Evolutionary conservation across 1,140 invertebrate species (phyloP), one percentile per base, ranked within the genome.

Genomic region (Ephestia elutella): DNA sequence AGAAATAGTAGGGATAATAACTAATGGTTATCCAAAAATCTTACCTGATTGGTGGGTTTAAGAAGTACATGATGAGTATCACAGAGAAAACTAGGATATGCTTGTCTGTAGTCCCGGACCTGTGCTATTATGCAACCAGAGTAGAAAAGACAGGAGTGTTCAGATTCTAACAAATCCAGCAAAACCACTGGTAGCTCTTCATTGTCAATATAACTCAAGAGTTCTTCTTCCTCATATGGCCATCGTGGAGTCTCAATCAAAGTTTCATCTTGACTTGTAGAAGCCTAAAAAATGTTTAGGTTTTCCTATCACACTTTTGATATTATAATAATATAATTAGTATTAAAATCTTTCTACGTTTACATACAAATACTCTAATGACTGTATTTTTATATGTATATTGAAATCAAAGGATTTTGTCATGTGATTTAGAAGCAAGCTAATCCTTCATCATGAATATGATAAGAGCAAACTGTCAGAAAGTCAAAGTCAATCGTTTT

Each of bases 61-160:
- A 98, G 91, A 62, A 98, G 90, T 60, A 98, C 95, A 92, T 97
- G 95, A 89, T 94, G 93, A 70, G 92, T 92, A 89, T 94, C 93
- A 88, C 92, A 93, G 71, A 91, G 80, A 82, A 90, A 91, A 83
- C 92, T 93, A 66, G 92, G 92, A 87, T 93, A 93, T 62, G 92
- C 91, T 84, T 95, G 93, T 66, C 96, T 91, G 80, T 95, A 96
- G 89, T 98, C 96, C 74, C 96, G 91, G 63, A 98, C 92, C 91
- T 98, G 95, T 64, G 94, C 94, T 74, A 98, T 95, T 50, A 98
- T 94, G 89, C 96, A 97, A 25, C 96, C 96, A 66, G 93, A 95
- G 78, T 98, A 97, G 89, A 97, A 98, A 18, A 98, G 90, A 81
- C 93, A 93, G 18, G 93, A 93, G 68, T 95, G 93, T 70, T 93